Evolutionary conservation across 2,888 invertebrate genomes (phyloP), one percentile per base, ranked within the genome.

Genomic region (Nomada ferruginata): DNA sequence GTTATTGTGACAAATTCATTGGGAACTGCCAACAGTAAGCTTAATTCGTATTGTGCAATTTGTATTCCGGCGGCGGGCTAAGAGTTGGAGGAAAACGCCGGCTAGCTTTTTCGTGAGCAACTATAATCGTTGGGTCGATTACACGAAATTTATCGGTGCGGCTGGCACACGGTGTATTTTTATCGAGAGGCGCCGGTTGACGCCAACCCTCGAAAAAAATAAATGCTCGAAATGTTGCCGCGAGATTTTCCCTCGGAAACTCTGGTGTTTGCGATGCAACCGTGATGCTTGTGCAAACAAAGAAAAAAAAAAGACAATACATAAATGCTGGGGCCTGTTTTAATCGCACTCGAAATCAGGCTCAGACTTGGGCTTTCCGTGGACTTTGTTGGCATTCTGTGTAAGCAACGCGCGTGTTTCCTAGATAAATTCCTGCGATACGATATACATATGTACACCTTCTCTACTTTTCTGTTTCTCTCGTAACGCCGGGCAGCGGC

Each of bases 321-420:
- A 26, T 26, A 76, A 70, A 73, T 36, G 57, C 53, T 15, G 61
- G 64, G 73, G 53, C 66, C 42, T 55, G 83, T 73, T 83, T 64
- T 74, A 68, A 78, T 78, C 74, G 65, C 63, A 57, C 72, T 61
- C 26, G 50, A 71, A 82, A 82, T 76, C 82, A 3, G 47, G 69
- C n/a, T 55, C 64, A 60, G 23, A 69, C 82, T 47, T 36, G 60
- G 61, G 29, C 66, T 66, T 80, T 72, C 61, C 73, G 59, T 72
- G 80, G 73, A 80, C 80, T 80, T 80, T 80, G 80, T 80, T 80
- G 69, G 82, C 69, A 82, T 74, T 82, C 82, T 75, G 50, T 70
- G 65, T 55, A 70, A 50, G 55, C 60, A 57, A 36, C 65, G 50
- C 42, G 57, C 65, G 75, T 60, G 82, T 82, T 82, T 82, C 76